A percentile compares a stretch with the other conserved stretches of the same genome.
These are phyloP conservation scores for Tholera decimalis DNA, from an alignment of 2,888 invertebrate genomes.

Conservation along the genomic window DNA sequence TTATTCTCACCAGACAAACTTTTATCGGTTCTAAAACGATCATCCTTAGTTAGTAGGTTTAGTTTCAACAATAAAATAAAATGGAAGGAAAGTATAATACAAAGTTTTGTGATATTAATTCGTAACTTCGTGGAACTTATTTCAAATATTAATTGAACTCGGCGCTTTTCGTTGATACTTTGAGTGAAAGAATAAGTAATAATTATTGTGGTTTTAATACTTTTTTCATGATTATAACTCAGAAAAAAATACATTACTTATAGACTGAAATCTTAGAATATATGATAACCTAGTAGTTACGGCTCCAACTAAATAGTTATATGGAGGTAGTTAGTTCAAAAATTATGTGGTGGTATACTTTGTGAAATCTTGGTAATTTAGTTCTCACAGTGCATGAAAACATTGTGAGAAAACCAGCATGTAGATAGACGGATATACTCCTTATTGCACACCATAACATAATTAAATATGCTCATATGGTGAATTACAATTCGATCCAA, in stretches of 20 bases:
- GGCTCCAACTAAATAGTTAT: no score
- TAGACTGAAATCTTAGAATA: no score
- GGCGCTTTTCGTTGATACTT: slow-evolving; percentile 10
- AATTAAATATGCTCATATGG: no score
- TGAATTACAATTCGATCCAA: no score
- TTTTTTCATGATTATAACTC: not conserved
- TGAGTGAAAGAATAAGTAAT: slow-evolving; percentile 25
- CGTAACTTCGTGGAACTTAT: slow-evolving; percentile 14
- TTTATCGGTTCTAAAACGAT: slow-evolving; percentile 17
- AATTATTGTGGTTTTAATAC: slow-evolving; percentile 11
- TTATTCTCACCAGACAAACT: slow-evolving; percentile 14
- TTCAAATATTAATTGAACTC: slow-evolving; percentile 40
- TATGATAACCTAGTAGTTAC: no score
- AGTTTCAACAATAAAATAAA: slow-evolving; percentile 25
- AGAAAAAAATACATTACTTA: not conserved
- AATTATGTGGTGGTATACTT: no score
- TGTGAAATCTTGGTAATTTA: no score
- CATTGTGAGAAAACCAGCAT: no score
- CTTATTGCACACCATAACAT: no score
- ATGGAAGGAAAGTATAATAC: slow-evolving; percentile 12
- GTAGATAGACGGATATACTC: no score
- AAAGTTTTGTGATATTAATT: slow-evolving; percentile 49
- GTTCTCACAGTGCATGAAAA: no score
- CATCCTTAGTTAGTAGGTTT: not conserved
- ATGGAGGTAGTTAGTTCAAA: no score